These are phyloP conservation scores for Heliconius nattereri DNA, from an alignment of 1,140 invertebrate species.

Conservation along the genomic window DNA sequence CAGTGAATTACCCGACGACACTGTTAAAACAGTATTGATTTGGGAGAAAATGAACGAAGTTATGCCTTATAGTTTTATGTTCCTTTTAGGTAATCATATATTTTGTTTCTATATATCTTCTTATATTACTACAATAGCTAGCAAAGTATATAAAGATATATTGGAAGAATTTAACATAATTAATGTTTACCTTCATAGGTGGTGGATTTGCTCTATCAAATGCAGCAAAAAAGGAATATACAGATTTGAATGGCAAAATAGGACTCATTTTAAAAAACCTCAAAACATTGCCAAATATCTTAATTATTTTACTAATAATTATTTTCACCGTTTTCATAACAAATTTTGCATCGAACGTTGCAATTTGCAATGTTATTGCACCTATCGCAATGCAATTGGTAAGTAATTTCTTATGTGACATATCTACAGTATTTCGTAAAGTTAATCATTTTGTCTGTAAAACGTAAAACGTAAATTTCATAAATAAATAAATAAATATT, in stretches of 20 bases:
- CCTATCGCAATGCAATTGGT: slow-evolving; percentile 90
- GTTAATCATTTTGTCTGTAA: no score
- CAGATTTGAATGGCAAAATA: slow-evolving; percentile 88
- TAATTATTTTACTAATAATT: slow-evolving; percentile 82
- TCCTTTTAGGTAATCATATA: slow-evolving; percentile 78
- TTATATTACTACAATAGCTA: neutral
- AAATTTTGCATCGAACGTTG: slow-evolving; percentile 92
- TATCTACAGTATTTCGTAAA: neutral
- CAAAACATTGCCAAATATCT: slow-evolving; percentile 76
- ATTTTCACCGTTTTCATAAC: slow-evolving; percentile 82
- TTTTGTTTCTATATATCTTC: neutral
- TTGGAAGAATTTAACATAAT: neutral
- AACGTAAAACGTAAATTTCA: no score
- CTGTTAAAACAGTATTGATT: slow-evolving; percentile 82
- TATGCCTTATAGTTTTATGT: slow-evolving; percentile 88
- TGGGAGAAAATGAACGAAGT: slow-evolving; percentile 87
- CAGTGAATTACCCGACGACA: slow-evolving; percentile 43
- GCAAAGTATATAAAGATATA: no score
- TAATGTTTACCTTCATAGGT: slow-evolving; percentile 63
- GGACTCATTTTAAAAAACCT: slow-evolving; percentile 84
- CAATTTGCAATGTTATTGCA: slow-evolving; percentile 90
- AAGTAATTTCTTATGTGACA: slow-evolving; percentile 45
- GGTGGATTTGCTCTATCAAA: slow-evolving; percentile 94
- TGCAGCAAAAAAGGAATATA: slow-evolving; percentile 84
- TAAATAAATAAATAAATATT: no score